These are phyloP conservation scores for Pentamera pediparva DNA, from an alignment of 53 echinoderm and acorn worm genomes.

Conservation along the genomic window DNA sequence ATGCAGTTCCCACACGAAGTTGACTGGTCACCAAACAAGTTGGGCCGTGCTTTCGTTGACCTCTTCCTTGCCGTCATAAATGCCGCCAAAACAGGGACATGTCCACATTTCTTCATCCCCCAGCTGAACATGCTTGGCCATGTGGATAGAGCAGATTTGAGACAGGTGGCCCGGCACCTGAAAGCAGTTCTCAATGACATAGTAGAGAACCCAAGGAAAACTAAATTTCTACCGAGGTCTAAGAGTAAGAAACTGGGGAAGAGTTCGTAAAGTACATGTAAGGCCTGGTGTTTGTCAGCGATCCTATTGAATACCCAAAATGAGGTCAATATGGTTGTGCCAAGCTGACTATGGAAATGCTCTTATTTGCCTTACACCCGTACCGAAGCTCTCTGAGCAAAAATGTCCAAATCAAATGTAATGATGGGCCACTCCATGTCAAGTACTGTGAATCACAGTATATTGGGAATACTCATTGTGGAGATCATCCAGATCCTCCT, in stretches of 20 bases:
- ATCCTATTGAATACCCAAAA: no score
- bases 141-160: slow-evolving; percentile 46
- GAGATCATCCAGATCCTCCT: no score
- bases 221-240: slow-evolving; percentile 52
- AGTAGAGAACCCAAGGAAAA: slow-evolving; percentile 68
- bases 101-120: slow-evolving; percentile 70
- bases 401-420: no score
- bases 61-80: slow-evolving; percentile 64
- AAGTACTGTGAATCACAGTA: no score
- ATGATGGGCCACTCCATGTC: no score
- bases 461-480: no score
- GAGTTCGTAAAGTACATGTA: no score
- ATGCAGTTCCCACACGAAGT: slow-evolving; percentile 82
- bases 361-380: no score
- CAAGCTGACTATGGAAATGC: no score
- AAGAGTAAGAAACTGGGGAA: slow-evolving; percentile 1
- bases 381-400: no score
- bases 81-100: slow-evolving; percentile 35
- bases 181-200: slow-evolving; percentile 82
- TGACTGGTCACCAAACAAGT: slow-evolving; percentile 59
- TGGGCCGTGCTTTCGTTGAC: slow-evolving; percentile 84
- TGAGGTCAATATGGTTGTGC: no score
- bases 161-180: slow-evolving; percentile 65
- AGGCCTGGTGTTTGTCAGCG: no score
- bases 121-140: slow-evolving; percentile 53